Base-by-base conservation (phyloP, 2,113 vertebrate species). In the Drymodes brunneopygia region DNA sequence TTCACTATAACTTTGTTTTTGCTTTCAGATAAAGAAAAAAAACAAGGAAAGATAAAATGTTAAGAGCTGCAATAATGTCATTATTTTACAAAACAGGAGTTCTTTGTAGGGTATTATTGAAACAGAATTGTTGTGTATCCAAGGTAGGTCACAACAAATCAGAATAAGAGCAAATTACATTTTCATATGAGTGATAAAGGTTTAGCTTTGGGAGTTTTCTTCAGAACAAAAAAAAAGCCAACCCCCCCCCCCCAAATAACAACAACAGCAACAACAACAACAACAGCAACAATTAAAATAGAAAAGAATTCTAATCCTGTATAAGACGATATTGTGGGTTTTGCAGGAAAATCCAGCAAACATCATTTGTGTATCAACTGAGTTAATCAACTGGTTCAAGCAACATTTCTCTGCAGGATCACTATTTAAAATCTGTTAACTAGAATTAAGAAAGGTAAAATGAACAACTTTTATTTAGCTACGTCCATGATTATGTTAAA, bases 1-100 rank as follows among this genome's bases (percentile, higher is more conserved):
- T 96, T 97, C 72, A 90, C 96, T 96, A 62, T 38, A 95, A 95
- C 86, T 91, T 31, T 95, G 48, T n/a, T 96, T 96, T 97, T 88
- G 53, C 56, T 97, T 96, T 94, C n/a, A 95, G 53, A 31, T 17
- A 9, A 38, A 33, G 48, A 48, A 38, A 95, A 97, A 96, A 92
- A 70, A 62, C 38, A 80, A 87, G 84, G 91, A 88, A 97, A 95
- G 28, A 94, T 16, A 90, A 96, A 97, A 94, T 62, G 18, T 64
- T 82, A 70, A 97, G 72, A 94, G 56, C 65, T 70, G 62, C 12
- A 96, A 96, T 96, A 97, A 94, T 88, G 85, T 66, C 82, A 94
- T 96, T 97, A 95, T 91, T 97, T 97, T 94, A 74, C 85, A 81
- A 94, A 94, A 80, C 28, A 78, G 18, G 65, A 51, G 22, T 56